A percentile compares a stretch with the other conserved stretches of the same genome.
Evolutionary conservation across 2,797 vertebrate species (phyloP).

Genomic region (Setipinna tenuifilis): DNA sequence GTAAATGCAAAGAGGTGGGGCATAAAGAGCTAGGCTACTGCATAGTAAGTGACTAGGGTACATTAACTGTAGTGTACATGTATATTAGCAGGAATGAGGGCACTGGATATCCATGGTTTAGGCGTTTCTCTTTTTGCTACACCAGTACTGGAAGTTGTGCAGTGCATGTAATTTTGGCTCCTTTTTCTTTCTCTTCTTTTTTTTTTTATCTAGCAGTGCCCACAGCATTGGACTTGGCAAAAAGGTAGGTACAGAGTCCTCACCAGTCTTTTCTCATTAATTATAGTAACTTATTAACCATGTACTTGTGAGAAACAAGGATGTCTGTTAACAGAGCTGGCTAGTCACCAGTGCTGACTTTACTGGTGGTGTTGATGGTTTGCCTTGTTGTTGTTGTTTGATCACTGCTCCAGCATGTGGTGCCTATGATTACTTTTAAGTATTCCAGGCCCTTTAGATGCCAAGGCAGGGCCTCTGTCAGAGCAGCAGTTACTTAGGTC

Average conservation of each 20-base stretch:
- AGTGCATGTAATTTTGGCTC: background rate
- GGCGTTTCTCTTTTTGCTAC: no score
- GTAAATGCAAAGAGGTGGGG: no score
- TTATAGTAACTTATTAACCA: background rate
- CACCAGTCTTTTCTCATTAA: background rate
- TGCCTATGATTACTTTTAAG: background rate
- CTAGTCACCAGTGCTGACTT: background rate
- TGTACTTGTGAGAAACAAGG: background rate
- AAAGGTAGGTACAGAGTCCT: slow-evolving; percentile 83
- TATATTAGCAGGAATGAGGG: background rate
- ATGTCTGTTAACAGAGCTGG: slow-evolving; percentile 3
- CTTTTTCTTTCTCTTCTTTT: slow-evolving; percentile 51
- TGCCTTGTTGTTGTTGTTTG: background rate
- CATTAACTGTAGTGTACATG: background rate
- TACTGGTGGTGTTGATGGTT: background rate
- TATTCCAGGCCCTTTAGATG: background rate
- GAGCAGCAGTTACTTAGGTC: slow-evolving; percentile 45
- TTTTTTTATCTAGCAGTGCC: slow-evolving; percentile 82
- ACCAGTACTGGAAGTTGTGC: background rate
- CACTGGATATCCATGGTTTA: background rate
- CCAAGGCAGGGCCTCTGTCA: slow-evolving; percentile 14
- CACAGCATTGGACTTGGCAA: slow-evolving; percentile 99
- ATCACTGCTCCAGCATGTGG: background rate
- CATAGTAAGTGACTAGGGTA: slow-evolving; percentile 40
- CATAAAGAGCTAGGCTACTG: background rate